Percentiles rank a stretch among this genome's conserved stretches.
These are phyloP conservation scores for Elephas maximus DNA, from an alignment of 2,113 vertebrate genomes.

Conservation along the genomic window DNA sequence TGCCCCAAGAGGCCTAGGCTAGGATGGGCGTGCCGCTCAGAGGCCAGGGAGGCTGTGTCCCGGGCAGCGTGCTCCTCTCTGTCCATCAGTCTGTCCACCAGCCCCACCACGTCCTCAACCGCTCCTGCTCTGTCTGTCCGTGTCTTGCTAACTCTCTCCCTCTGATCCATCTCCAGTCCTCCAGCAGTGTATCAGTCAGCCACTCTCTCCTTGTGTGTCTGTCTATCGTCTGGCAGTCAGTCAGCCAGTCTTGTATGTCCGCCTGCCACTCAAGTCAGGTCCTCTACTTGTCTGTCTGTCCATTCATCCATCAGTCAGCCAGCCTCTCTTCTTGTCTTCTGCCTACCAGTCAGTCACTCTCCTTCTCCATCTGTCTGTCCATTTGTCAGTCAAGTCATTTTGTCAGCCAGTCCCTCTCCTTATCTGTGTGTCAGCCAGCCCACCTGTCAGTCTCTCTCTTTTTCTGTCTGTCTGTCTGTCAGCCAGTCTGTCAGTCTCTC, in stretches of 20 bases:
- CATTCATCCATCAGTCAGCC: neutral
- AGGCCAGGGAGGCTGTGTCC: neutral
- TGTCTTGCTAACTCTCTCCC: neutral
- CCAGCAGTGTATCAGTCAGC: neutral
- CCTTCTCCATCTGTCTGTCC: neutral
- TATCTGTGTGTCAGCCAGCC: neutral
- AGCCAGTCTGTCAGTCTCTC: neutral
- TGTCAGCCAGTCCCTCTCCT: neutral
- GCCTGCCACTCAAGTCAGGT: neutral
- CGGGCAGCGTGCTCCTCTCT: accelerated
- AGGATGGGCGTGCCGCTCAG: accelerated
- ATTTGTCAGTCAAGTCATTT: neutral
- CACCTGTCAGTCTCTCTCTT: neutral
- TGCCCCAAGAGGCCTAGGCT: neutral
- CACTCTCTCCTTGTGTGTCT: neutral
- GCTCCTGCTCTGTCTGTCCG: neutral
- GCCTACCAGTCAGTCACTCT: neutral
- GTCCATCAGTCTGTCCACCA: accelerated
- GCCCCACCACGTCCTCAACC: neutral
- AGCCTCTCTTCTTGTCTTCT: neutral
- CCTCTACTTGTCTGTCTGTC: neutral
- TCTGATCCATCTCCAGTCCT: neutral
- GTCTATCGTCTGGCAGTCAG: neutral
- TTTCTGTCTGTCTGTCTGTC: neutral
- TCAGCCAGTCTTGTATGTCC: neutral